Base-by-base conservation (phyloP, 2,888 invertebrate genomes). In the Dolichomitus sp. region DNA sequence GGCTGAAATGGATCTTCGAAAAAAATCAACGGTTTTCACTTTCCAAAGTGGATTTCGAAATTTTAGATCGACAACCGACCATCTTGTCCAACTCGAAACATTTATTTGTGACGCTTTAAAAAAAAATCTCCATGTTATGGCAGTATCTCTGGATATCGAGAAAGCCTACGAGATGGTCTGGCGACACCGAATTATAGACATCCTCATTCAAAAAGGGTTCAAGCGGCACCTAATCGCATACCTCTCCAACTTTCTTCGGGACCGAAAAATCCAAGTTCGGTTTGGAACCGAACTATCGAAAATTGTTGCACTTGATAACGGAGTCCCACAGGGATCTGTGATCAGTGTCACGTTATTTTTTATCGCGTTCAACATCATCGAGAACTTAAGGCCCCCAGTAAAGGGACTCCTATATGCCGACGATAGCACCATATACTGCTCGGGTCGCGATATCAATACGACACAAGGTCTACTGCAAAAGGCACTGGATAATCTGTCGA, bases 281-380 rank as follows among this genome's bases (percentile, higher is more conserved):
- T 33, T 48, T 33, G 37, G 48, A 27, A 40, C n/a, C 7, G 42
- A 9, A 11, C 1, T 61, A n/a, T 73, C 61, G 2, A 45, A 27
- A 1, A 42, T 40, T 7, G 12, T 1, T 14, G n/a, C n/a, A 12
- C 65, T 74, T 9, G 45, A 78, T 17, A 78, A 72, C n/a, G 78
- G 78, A n/a, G 27, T 78, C n/a, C 78, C 78, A 4, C 72, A 78
- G 33, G 78, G 78, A 30, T 70, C 78, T 2, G 72, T 78, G 48
- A 48, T 78, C 1, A 78, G 78, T 27, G 72, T 63, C 33, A 78
- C 72, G 14, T 42, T 78, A 30, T 72, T 78, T 14, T n/a, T 72
- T 12, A 23, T 78, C 27, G 72, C 48, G 12, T 61, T 78, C n/a
- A 78, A 78, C 19, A 72, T 72, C 12, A 17, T 61, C 9, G 9